Evolutionary conservation across 2,113 vertebrate species (phyloP).

Genomic region (Pitta sordida): DNA sequence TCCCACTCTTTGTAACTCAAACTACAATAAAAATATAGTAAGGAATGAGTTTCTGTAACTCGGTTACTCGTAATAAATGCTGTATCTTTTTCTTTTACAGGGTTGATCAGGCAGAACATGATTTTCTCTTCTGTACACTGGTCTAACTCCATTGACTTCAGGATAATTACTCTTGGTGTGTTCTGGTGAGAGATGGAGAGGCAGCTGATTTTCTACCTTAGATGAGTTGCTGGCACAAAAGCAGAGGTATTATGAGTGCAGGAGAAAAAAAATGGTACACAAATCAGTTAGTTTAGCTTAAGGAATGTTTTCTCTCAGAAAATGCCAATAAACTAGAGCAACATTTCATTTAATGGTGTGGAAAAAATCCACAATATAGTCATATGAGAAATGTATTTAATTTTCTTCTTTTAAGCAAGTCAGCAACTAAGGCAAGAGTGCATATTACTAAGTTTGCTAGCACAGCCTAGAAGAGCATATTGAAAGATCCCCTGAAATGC

Average conservation of each 20-base stretch:
- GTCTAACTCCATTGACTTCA: background rate
- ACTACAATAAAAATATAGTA: constrained; percentile 18
- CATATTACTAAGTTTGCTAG: constrained; percentile 53
- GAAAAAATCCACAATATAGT: constrained; percentile 67
- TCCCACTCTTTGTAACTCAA: background rate
- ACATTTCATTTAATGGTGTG: constrained; percentile 69
- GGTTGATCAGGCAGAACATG: background rate
- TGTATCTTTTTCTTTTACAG: constrained; percentile 43
- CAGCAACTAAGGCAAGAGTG: constrained; percentile 61
- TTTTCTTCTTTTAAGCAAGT: constrained; percentile 69
- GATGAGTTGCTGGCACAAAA: constrained; percentile 31
- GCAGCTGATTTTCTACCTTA: constrained; percentile 51
- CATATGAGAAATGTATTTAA: constrained; percentile 73
- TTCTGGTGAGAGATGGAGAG: background rate
- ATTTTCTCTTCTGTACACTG: constrained; percentile 50
- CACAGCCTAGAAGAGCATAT: constrained; percentile 7
- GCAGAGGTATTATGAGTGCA: constrained; percentile 37
- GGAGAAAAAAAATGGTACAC: constrained; percentile 40
- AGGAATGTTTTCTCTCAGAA: constrained; percentile 67
- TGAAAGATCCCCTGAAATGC: constrained; percentile 60
- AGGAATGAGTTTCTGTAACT: background rate
- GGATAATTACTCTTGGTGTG: background rate
- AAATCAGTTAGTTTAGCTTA: constrained; percentile 63
- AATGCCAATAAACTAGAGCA: constrained; percentile 66
- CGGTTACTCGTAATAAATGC: background rate